phyloP scores from a whole-genome alignment of 2,888 invertebrate species.

The Folsomia manolachei region DNA sequence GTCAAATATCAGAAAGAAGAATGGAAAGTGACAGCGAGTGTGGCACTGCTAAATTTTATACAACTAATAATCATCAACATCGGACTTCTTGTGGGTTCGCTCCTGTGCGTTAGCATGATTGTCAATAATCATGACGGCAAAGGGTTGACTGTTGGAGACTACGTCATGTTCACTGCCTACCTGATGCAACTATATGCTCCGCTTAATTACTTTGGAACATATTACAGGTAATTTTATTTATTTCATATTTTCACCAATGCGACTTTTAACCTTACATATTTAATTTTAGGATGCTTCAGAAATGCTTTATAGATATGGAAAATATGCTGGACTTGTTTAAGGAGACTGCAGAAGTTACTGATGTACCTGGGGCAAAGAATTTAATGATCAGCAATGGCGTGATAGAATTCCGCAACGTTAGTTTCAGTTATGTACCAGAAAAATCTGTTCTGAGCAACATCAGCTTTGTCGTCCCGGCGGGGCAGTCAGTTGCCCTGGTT shows the following conservation, averaged over 20 bases:
- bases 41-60: slow-evolving; percentile 83
- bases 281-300: slow-evolving; percentile 79
- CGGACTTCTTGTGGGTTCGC: slow-evolving; percentile 80
- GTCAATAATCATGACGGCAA: slow-evolving; percentile 62
- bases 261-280: background rate
- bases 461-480: slow-evolving; percentile 74
- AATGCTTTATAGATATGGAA: slow-evolving; percentile 98
- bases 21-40: slow-evolving; percentile 78
- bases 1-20: slow-evolving; percentile 58
- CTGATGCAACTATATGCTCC: slow-evolving; percentile 92
- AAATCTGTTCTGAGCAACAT: slow-evolving; percentile 71
- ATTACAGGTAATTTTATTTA: slow-evolving; percentile 70
- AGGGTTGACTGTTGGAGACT: slow-evolving; percentile 85
- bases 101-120: slow-evolving; percentile 85
- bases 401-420: slow-evolving; percentile 85
- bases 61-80: slow-evolving; percentile 87
- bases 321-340: slow-evolving; percentile 96
- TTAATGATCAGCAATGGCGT: slow-evolving; percentile 66
- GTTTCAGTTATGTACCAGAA: slow-evolving; percentile 83
- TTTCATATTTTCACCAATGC: background rate
- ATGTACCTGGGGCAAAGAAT: slow-evolving; percentile 74
- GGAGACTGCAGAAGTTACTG: slow-evolving; percentile 81
- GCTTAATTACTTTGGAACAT: slow-evolving; percentile 96
- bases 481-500: slow-evolving; percentile 78
- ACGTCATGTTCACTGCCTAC: slow-evolving; percentile 92